A percentile compares a stretch with the other conserved stretches of the same genome.
phyloP scores from a whole-genome alignment of 1,140 invertebrate species.

The Drosophila neocordata region DNA sequence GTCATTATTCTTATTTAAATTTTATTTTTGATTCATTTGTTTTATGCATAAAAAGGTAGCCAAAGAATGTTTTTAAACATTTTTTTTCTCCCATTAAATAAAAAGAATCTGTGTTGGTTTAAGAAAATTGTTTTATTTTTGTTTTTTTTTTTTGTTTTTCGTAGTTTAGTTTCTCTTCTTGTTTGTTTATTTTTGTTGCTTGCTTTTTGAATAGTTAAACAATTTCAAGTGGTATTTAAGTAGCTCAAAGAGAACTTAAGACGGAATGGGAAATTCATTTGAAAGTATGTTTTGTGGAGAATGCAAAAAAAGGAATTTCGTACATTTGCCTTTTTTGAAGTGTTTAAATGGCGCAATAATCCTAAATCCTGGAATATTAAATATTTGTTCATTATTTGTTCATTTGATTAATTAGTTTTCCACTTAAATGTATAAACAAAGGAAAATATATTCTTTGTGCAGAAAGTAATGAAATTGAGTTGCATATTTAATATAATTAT shows the following conservation, averaged over 20 bases:
- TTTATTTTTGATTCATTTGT: background rate
- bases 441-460: too few species aligned
- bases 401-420: too few species aligned
- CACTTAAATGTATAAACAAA: too few species aligned
- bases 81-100: background rate
- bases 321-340: background rate
- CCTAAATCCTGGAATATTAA: too few species aligned
- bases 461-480: too few species aligned
- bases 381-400: too few species aligned
- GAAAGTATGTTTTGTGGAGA: background rate
- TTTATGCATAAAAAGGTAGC: slow-evolving; percentile 14
- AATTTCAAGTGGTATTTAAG: slow-evolving; percentile 1
- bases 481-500: too few species aligned
- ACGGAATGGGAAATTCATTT: background rate
- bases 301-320: too few species aligned
- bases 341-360: background rate
- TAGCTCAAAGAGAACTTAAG: slow-evolving; percentile 1
- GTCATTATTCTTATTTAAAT: background rate
- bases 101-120: background rate
- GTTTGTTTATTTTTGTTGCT: background rate
- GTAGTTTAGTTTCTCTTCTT: background rate
- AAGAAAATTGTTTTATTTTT: background rate
- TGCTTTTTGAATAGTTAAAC: background rate
- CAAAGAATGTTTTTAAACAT: slow-evolving; percentile 9
- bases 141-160: background rate